These are phyloP conservation scores for Myodes glareolus DNA, from an alignment of 2,113 vertebrate genomes.

Conservation along the genomic window DNA sequence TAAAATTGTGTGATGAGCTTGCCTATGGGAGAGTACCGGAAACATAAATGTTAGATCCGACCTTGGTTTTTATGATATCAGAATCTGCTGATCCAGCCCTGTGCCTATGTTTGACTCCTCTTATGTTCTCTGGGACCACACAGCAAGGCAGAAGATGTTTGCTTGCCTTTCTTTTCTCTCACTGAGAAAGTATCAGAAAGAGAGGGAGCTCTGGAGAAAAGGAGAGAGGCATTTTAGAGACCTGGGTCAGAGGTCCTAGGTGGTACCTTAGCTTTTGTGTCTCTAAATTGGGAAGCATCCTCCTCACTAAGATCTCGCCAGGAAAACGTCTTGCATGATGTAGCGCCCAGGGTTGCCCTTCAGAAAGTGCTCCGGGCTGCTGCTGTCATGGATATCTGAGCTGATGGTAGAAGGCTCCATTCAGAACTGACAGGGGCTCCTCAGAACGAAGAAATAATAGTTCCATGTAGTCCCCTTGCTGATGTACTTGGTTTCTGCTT, in stretches of 20 bases:
- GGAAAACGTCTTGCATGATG: neutral
- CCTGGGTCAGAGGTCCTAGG: no score
- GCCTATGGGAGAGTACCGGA: neutral
- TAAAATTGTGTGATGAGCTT: neutral
- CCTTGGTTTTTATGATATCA: neutral
- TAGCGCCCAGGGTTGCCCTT: neutral
- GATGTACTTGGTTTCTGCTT: neutral
- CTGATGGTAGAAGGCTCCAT: neutral
- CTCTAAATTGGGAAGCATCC: neutral
- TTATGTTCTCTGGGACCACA: neutral
- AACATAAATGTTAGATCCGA: neutral
- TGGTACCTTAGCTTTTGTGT: neutral
- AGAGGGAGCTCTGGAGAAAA: neutral
- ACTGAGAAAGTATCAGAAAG: neutral
- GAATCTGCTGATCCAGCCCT: neutral
- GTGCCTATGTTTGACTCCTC: neutral
- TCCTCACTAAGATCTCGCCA: neutral
- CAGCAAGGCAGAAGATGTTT: neutral
- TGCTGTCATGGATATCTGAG: neutral
- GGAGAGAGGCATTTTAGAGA: neutral
- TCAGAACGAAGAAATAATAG: neutral
- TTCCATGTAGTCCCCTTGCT: neutral
- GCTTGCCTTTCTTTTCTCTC: neutral
- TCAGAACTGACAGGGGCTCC: neutral
- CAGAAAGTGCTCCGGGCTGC: neutral